A percentile compares a stretch with the other conserved stretches of the same genome.
phyloP scores from a whole-genome alignment of 2,888 invertebrate species.

The Mongoloraphidia duomilia region DNA sequence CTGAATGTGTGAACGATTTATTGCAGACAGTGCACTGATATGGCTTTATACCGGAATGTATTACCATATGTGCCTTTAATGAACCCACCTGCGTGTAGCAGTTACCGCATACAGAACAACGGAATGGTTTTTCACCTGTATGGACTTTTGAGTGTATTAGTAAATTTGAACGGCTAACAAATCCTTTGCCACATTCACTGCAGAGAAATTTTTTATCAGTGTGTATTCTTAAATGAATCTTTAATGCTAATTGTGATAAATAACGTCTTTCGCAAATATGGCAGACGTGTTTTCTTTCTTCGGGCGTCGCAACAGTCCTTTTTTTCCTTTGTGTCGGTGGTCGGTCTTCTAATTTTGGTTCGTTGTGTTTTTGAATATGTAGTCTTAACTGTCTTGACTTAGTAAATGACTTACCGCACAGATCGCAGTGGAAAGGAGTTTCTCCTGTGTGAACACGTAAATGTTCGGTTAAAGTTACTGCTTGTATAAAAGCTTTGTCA shows the following conservation, averaged over 20 bases:
- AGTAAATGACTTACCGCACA: constrained; percentile 8
- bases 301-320: too few species aligned
- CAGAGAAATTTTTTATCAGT: constrained; percentile 11
- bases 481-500: constrained; percentile 8
- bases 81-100: too few species aligned
- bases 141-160: constrained; percentile 15
- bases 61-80: too few species aligned
- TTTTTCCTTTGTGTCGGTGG: too few species aligned
- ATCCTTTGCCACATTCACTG: constrained; percentile 12
- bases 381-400: constrained; percentile 1
- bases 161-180: constrained; percentile 4
- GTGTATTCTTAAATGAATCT: constrained; percentile 6
- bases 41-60: too few species aligned
- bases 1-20: neutral
- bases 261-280: constrained; percentile 8
- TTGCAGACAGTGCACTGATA: neutral
- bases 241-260: constrained; percentile 7
- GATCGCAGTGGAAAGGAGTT: constrained; percentile 5
- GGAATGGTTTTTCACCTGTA: constrained; percentile 20
- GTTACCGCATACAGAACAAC: too few species aligned
- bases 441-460: neutral
- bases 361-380: neutral
- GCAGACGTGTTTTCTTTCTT: constrained; percentile 1
- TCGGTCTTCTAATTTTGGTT: too few species aligned
- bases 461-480: constrained; percentile 2